phyloP scores from a whole-genome alignment of 2,113 vertebrate genomes.

The Pseudorectes ferrugineus region DNA sequence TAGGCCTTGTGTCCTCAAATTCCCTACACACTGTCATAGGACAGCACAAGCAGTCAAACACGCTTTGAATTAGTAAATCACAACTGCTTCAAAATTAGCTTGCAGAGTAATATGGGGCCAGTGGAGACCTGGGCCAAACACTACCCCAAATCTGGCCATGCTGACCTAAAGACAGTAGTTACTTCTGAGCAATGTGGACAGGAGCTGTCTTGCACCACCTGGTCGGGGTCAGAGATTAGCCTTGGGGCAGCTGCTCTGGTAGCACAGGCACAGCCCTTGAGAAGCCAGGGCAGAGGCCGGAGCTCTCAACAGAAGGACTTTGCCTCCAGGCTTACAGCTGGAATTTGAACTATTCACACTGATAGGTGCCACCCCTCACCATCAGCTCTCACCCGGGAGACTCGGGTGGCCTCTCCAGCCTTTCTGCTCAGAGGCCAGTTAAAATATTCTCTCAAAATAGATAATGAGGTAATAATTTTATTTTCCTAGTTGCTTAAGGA shows the following conservation, averaged over 20 bases:
- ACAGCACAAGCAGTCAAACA: background rate
- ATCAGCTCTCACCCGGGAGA: background rate
- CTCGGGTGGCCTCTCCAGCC: background rate
- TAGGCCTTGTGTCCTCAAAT: conserved; percentile 13
- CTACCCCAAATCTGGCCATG: background rate
- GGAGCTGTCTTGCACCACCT: background rate
- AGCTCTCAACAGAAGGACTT: background rate
- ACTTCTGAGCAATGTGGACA: background rate
- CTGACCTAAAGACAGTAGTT: background rate
- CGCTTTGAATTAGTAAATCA: background rate
- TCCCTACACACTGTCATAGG: background rate
- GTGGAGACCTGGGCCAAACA: background rate
- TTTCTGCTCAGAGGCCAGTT: background rate
- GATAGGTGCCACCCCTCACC: background rate
- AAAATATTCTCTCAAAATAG: conserved; percentile 40
- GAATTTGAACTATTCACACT: conserved; percentile 29
- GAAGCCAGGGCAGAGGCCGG: background rate
- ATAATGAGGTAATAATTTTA: conserved; percentile 39
- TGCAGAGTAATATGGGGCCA: background rate
- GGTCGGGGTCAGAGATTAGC: background rate
- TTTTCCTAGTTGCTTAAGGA: conserved; percentile 27
- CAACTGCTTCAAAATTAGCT: background rate
- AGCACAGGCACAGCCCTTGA: background rate
- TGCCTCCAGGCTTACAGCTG: background rate
- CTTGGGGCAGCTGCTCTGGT: background rate